Base-by-base conservation (phyloP, 2,113 vertebrate genomes). In the Istiophorus platypterus region DNA sequence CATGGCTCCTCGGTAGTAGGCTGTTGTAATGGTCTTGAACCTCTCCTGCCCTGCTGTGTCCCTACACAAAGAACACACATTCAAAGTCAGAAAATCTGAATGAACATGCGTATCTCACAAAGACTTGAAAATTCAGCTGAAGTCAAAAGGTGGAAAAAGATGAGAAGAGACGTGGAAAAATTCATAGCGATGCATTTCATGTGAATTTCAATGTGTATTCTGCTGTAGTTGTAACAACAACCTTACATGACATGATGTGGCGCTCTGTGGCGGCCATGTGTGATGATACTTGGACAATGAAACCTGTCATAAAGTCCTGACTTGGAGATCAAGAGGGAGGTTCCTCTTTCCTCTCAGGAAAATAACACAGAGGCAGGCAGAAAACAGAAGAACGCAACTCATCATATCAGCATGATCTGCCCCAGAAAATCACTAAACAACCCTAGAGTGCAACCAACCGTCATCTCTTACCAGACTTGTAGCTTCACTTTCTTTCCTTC, bases 1-100 rank as follows among this genome's bases (percentile, higher is more conserved):
- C 98, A 99, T 97, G n/a, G 98, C 98, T 90, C 98, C 98, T 18
- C 98, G 95, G 94, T 98, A 99, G 90, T 99, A 99, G 4, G 98
- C 98, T 0, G 97, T 99, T 0, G 97, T 99, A 88, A 99, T 99
- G 57, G 97, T 98, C 94, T 99, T 99, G 93, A 99, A 99, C 67
- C 98, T 94, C 73, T 99, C 98, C 80, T 99, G 98, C 27, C 98
- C 98, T 0, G 98, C 98, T 0, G 98, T 99, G 91, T 99, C 98
- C 98, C 98, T 99, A 65, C 58, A 81, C 27, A 74, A 68, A 81
- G 11, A 67, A 80, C 27, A 71, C 62, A 78, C 41, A 84, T 14
- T 62, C 67, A 24, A 2, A 59, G 41, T 64, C 4, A 79, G 24
- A 59, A 34, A 67, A 67, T 2, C 29, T 42, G 39, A 57, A 57